phyloP scores from a whole-genome alignment of 2,888 invertebrate genomes.

The Eueremaeus valkanovi region DNA sequence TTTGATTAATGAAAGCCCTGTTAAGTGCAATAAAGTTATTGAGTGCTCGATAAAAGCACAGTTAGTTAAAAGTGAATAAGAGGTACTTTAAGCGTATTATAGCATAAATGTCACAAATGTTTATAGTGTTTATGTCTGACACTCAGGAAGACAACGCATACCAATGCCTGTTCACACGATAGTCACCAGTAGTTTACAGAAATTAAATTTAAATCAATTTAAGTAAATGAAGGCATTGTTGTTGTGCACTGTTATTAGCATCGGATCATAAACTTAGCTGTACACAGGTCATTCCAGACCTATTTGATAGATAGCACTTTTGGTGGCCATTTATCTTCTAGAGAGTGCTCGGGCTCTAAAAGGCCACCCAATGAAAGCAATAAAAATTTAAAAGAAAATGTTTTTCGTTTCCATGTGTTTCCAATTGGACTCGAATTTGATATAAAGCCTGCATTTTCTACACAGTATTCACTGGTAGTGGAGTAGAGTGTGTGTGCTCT shows the following conservation, averaged over 20 bases:
- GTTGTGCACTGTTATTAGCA: neutral
- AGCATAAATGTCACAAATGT: conserved; percentile 28
- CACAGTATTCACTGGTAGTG: neutral
- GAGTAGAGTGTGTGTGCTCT: neutral
- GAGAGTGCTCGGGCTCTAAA: neutral
- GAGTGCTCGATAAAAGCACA: conserved; percentile 26
- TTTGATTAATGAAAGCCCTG: conserved; percentile 21
- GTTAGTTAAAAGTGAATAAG: conserved; percentile 17
- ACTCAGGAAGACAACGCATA: neutral
- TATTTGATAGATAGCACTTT: neutral
- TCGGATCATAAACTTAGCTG: neutral
- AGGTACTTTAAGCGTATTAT: conserved; percentile 10
- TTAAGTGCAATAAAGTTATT: conserved; percentile 29
- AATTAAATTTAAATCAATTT: neutral
- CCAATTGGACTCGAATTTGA: neutral
- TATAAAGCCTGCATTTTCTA: conserved; percentile 12
- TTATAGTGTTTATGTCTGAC: conserved; percentile 6
- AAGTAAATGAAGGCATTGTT: neutral
- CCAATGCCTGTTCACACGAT: neutral
- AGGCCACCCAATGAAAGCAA: conserved; percentile 20
- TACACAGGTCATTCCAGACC: neutral
- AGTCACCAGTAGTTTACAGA: too few relatives aligned
- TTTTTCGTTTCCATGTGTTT: conserved; percentile 15
- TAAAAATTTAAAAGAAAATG: conserved; percentile 3
- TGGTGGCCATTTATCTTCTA: neutral